Base-by-base conservation (phyloP, 2,797 vertebrate genomes). In the Hydrocynus forskahlii region DNA sequence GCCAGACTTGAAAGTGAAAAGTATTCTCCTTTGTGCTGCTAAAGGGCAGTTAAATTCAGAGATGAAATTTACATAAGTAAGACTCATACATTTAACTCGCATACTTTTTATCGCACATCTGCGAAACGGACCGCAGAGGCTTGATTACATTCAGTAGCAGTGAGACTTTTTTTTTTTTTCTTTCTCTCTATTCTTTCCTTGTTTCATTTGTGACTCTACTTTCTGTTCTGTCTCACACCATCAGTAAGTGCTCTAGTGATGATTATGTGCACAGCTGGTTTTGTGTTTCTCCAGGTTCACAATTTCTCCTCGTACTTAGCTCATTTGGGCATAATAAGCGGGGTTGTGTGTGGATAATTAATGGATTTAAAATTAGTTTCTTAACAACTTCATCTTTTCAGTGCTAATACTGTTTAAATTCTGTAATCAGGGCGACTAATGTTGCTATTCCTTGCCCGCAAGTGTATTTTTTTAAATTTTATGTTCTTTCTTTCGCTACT, bases 101-200 rank as follows among this genome's bases (percentile, higher is more conserved):
- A 64, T 38, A 40, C 63, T 40, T 35, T 64, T 66, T 38, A 38
- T 66, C 19, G 62, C 16, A 66, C 63, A 66, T 38, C 63, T 66
- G 63, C 6, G 17, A 66, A 66, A 66, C 4, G 16, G 63, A 38
- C 63, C 17, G 6, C 63, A 64, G 62, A 64, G 16, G 19, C 62
- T 35, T 16, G 25, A 17, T 29, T 35, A 64, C 62, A 64, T 64
- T 64, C 62, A 8, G 29, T 66, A 14, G 35, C 7, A 9, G 16
- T 40, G 16, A 38, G 35, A 40, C n/a, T n/a, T n/a, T n/a, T n/a
- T n/a, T 17, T 19, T 19, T 38, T 64, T 13, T 21, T 60, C 12
- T 60, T 21, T 19, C 23, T 29, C 14, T 7, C 16, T 29, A 6
- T 35, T 63, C 25, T 21, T 63, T 29, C 14, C 10, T 25, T 60